Conservation (phyloP, 2,113 vertebrate genomes). For the Aegotheles bennettii region DNA sequence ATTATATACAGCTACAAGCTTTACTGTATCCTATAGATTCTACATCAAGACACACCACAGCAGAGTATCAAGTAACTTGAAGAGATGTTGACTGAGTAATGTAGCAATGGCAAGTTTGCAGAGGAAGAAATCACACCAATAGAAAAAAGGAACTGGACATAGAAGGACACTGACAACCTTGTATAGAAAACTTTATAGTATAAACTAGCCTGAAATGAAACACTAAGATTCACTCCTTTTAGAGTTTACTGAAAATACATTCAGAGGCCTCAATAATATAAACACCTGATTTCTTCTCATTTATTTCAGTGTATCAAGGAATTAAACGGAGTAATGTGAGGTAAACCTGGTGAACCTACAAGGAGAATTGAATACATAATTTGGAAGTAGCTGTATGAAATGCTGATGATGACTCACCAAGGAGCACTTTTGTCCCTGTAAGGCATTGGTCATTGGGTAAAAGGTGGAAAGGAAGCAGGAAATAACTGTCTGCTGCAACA, state of each 20-base stretch:
- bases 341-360: background rate
- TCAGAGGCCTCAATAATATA: background rate
- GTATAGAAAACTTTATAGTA: background rate
- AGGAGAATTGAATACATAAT: background rate
- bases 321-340: background rate
- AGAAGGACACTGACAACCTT: background rate
- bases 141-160: background rate
- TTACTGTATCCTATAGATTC: constrained; percentile 4
- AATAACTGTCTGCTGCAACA: background rate
- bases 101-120: constrained; percentile 26
- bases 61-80: constrained; percentile 14
- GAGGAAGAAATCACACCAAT: background rate
- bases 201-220: background rate
- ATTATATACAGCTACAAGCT: background rate
- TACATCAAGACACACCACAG: background rate
- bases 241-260: constrained; percentile 18
- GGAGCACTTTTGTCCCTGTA: background rate
- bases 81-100: constrained; percentile 35
- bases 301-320: background rate
- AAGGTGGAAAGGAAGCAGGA: background rate
- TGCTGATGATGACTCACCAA: background rate
- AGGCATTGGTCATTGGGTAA: background rate
- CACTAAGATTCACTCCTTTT: background rate
- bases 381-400: constrained; percentile 34
- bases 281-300: background rate